Evolutionary conservation across 2,113 vertebrate species (phyloP).

Genomic region (Agelaius phoeniceus): DNA sequence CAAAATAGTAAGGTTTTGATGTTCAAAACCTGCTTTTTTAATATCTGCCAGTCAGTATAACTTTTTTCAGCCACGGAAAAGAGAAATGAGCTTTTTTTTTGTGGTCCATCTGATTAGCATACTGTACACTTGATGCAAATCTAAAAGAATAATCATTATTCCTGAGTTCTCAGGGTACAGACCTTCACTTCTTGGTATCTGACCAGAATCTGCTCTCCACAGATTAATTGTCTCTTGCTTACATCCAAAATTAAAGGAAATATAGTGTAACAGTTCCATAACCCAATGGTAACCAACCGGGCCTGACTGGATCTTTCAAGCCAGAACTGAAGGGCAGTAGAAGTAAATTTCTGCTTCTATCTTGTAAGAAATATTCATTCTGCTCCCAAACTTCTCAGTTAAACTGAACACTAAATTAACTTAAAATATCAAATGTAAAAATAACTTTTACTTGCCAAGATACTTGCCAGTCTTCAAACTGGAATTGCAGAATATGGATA

Average conservation of each 20-base stretch:
- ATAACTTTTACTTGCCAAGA: not conserved
- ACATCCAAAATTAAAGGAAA: not conserved
- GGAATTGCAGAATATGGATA: not conserved
- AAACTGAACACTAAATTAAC: not conserved
- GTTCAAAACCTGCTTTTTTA: not conserved
- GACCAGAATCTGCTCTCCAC: not conserved
- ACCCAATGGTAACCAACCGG: not conserved
- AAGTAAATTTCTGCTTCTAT: not conserved
- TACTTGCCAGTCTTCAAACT: not conserved
- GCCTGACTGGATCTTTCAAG: not conserved
- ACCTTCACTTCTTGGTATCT: not conserved
- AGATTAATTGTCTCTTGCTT: not conserved
- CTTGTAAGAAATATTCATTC: not conserved
- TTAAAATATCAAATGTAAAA: not conserved
- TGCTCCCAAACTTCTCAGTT: not conserved
- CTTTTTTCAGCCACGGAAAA: not conserved
- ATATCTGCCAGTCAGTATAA: not conserved
- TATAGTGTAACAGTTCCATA: not conserved
- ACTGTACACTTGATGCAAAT: not conserved
- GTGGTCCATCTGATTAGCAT: not conserved
- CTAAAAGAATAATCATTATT: not conserved
- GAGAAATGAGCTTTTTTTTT: not conserved
- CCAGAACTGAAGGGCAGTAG: not conserved
- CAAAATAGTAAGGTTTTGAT: not conserved
- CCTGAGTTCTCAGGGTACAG: fast-evolving